phyloP scores from a whole-genome alignment of 2,113 vertebrate species.

The Mustelus asterias region DNA sequence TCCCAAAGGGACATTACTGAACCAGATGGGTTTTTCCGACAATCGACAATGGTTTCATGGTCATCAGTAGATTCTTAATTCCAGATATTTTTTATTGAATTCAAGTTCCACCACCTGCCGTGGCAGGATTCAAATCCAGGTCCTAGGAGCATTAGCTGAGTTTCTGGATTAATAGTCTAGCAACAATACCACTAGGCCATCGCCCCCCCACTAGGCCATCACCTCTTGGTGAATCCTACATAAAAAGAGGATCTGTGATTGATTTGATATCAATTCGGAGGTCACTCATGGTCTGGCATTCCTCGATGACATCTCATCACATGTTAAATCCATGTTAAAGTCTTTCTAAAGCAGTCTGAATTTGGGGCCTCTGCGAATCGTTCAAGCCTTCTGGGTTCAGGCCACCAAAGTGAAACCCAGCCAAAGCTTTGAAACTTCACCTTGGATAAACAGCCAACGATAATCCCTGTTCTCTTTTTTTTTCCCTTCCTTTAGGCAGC shows the following conservation, averaged over 20 bases:
- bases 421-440: not conserved
- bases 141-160: no score
- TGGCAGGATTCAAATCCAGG: no score
- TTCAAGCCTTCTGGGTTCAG: constrained; percentile 78
- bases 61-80: no score
- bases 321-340: constrained; percentile 97
- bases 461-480: no score
- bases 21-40: no score
- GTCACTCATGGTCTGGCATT: constrained; percentile 99
- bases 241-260: constrained; percentile 89
- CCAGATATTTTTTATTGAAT: no score
- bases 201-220: no score
- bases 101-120: no score
- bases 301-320: constrained; percentile 99
- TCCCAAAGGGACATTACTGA: no score
- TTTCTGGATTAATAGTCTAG: no score
- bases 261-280: constrained; percentile 90
- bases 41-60: no score
- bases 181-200: no score
- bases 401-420: not conserved
- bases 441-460: not conserved
- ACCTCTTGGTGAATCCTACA: constrained; percentile 81
- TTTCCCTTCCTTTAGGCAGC: not conserved
- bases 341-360: constrained; percentile 96
- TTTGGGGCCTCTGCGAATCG: constrained; percentile 69